Conservation (phyloP, 2,797 vertebrate genomes). For the Tauraco hartlaubi region DNA sequence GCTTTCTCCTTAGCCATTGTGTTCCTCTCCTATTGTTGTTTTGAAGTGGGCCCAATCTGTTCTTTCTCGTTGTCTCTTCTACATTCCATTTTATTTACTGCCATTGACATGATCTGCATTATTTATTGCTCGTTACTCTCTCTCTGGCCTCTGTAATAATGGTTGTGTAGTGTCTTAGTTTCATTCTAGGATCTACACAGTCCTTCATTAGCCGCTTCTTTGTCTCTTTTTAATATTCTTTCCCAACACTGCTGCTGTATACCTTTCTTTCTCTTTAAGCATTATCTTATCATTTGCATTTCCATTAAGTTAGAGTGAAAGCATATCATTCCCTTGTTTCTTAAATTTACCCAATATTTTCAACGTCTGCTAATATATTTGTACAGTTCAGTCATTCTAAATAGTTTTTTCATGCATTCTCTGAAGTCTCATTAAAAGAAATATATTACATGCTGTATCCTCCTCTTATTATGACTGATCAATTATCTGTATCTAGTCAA, state of each 20-base stretch:
- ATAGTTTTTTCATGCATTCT: constrained; percentile 7
- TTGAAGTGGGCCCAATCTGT: constrained; percentile 14
- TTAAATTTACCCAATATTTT: constrained; percentile 41
- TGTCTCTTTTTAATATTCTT: constrained; percentile 34
- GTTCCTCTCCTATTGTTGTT: constrained; percentile 4
- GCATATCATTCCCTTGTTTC: constrained; percentile 29
- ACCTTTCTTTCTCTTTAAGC: constrained; percentile 28
- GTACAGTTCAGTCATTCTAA: constrained; percentile 25
- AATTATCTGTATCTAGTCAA: constrained; percentile 11
- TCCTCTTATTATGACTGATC: constrained; percentile 4
- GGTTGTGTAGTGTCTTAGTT: background rate
- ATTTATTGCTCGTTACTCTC: constrained; percentile 36
- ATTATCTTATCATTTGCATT: constrained; percentile 31
- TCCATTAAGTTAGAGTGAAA: constrained; percentile 45
- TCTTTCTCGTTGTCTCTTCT: background rate
- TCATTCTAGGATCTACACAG: background rate
- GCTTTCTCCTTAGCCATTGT: constrained; percentile 25
- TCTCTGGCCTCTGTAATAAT: constrained; percentile 34
- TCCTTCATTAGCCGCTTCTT: constrained; percentile 36
- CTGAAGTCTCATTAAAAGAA: constrained; percentile 41
- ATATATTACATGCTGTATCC: background rate
- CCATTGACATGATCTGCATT: constrained; percentile 15
- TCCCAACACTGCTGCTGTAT: background rate
- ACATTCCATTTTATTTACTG: constrained; percentile 16
- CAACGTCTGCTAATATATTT: constrained; percentile 39